Conservation (phyloP, 1,140 invertebrate species). For the Galendromus occidentalis region DNA sequence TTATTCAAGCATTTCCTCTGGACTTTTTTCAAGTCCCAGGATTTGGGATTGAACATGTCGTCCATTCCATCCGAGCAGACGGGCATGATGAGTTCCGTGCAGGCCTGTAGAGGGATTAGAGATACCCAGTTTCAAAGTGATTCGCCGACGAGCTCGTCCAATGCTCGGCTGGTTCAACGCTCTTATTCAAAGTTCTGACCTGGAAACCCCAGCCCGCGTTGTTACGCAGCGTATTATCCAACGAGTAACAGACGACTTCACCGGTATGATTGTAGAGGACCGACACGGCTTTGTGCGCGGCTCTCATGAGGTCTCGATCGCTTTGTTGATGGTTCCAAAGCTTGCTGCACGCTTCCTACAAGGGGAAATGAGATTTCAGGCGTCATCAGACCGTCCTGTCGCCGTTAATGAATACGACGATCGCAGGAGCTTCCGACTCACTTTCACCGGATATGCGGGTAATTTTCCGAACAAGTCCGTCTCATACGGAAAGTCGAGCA, state of each 20-base stretch:
- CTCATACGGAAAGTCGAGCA: constrained; percentile 77
- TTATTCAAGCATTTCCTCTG: constrained; percentile 43
- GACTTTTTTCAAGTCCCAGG: constrained; percentile 49
- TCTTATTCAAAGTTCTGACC: constrained; percentile 24
- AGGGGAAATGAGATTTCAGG: constrained; percentile 15
- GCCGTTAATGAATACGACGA: no score
- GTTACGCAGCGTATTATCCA: constrained; percentile 36
- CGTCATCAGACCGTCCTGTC: no score
- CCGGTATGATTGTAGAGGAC: constrained; percentile 63
- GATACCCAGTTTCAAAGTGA: neutral
- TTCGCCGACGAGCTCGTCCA: no score
- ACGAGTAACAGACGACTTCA: constrained; percentile 35
- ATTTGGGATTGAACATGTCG: constrained; percentile 55
- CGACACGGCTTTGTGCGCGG: constrained; percentile 43
- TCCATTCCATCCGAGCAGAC: constrained; percentile 53
- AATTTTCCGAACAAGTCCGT: constrained; percentile 53
- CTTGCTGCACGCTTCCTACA: constrained; percentile 34
- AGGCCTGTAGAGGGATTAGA: constrained; percentile 37
- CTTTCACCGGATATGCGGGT: constrained; percentile 57
- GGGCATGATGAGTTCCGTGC: constrained; percentile 88
- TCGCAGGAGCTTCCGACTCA: constrained; percentile 21
- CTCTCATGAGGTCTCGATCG: constrained; percentile 34
- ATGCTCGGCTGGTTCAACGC: no score
- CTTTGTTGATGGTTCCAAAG: constrained; percentile 31
- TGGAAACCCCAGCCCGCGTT: constrained; percentile 54